Percentiles rank a stretch among this genome's conserved stretches.
Evolutionary conservation across 2,888 invertebrate species (phyloP).

Genomic region (Cremastinae sp.): DNA sequence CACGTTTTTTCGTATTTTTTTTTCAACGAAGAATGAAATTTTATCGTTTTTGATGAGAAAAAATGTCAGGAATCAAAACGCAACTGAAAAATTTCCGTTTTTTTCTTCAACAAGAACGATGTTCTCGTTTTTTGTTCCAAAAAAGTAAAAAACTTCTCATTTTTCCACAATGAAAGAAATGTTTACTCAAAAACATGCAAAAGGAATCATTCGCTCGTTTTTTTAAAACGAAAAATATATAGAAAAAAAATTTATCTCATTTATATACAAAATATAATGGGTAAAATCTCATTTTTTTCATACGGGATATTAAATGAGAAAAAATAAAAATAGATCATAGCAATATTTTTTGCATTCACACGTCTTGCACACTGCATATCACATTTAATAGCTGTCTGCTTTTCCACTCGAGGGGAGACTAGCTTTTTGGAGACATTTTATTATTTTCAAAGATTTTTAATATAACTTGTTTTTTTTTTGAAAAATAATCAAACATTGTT

Average conservation of each 20-base stretch:
- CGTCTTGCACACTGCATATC: constrained; percentile 72
- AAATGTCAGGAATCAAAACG: too few species aligned
- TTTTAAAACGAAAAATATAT: too few species aligned
- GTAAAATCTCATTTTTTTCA: constrained; percentile 50
- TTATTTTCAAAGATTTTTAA: constrained; percentile 23
- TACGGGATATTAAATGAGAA: constrained; percentile 3
- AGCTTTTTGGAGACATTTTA: constrained; percentile 69
- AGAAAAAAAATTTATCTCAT: constrained; percentile 56
- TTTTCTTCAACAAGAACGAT: too few species aligned
- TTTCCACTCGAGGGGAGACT: constrained; percentile 72
- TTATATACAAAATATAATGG: constrained; percentile 65
- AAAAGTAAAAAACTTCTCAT: too few species aligned
- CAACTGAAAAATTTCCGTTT: too few species aligned
- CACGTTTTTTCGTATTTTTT: background rate
- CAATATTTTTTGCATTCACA: constrained; percentile 43
- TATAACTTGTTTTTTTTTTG: background rate
- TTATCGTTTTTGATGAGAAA: too few species aligned
- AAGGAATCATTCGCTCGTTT: too few species aligned
- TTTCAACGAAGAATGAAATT: background rate
- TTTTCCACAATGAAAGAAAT: too few species aligned
- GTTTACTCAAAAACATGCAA: too few species aligned
- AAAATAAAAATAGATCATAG: constrained; percentile 1
- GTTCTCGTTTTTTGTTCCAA: too few species aligned
- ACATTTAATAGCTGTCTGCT: constrained; percentile 76
- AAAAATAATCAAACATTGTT: constrained; percentile 6